phyloP scores from a whole-genome alignment of 2,888 invertebrate genomes.

The Reticulitermes lucifugus region DNA sequence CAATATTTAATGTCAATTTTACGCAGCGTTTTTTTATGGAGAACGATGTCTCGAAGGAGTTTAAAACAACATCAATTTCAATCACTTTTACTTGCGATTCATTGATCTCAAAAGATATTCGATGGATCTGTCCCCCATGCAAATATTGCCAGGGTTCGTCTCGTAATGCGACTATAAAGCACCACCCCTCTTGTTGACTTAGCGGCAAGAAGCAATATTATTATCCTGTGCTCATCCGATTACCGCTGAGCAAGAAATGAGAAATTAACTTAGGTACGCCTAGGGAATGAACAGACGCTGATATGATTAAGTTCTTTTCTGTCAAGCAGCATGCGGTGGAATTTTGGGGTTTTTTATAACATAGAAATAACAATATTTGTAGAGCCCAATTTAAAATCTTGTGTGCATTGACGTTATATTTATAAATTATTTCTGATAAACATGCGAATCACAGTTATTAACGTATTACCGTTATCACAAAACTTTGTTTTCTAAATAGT shows the following conservation, averaged over 20 bases:
- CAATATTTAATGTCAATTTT: not conserved
- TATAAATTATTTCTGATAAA: too few relatives aligned
- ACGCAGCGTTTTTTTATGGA: not conserved
- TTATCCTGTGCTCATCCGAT: conserved; percentile 26
- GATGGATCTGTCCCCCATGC: not conserved
- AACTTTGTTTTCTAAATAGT: too few relatives aligned
- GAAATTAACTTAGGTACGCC: conserved; percentile 22
- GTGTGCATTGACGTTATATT: too few relatives aligned
- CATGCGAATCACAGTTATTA: too few relatives aligned
- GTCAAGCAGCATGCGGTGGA: too few relatives aligned
- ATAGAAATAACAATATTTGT: too few relatives aligned
- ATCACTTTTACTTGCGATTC: conserved; percentile 22
- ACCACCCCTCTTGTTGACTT: conserved; percentile 27
- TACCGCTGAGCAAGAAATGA: not conserved
- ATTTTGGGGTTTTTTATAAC: too few relatives aligned
- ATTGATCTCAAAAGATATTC: not conserved
- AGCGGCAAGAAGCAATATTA: conserved; percentile 28
- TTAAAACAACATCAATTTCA: conserved; percentile 18
- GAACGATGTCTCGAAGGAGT: not conserved
- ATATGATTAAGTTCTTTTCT: too few relatives aligned
- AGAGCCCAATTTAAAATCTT: too few relatives aligned
- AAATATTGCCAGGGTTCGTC: not conserved
- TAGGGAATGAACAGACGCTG: too few relatives aligned
- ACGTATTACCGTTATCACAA: too few relatives aligned
- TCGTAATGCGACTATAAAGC: conserved; percentile 10